phyloP scores from a whole-genome alignment of 1,140 invertebrate genomes.

The Eurosta solidaginis region DNA sequence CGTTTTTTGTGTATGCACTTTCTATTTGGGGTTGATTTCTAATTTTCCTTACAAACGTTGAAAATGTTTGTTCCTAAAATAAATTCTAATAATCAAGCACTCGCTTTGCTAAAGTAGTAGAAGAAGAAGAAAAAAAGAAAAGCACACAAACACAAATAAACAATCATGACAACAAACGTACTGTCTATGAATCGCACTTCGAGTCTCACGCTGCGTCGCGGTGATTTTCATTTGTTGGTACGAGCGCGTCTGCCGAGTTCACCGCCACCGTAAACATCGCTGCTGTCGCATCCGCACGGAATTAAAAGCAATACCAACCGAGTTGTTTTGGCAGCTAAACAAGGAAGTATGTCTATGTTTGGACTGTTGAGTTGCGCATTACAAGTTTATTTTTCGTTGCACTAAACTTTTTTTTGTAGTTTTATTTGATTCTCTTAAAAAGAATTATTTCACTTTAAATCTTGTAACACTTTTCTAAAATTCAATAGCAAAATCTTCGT shows the following conservation, averaged over 20 bases:
- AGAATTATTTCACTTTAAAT: too few relatives aligned
- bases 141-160: not conserved
- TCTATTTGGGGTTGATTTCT: conserved; percentile 16
- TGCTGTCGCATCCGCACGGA: conserved; percentile 9
- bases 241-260: not conserved
- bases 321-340: not conserved
- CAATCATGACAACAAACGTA: too few relatives aligned
- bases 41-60: conserved; percentile 7
- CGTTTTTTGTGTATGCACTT: not conserved
- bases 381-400: not conserved
- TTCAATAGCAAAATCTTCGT: too few relatives aligned
- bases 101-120: not conserved
- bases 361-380: not conserved
- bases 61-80: conserved; percentile 8
- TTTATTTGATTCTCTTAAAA: not conserved
- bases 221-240: not conserved
- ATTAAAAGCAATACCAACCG: conserved; percentile 14
- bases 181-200: too few relatives aligned
- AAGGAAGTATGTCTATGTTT: not conserved
- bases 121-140: not conserved
- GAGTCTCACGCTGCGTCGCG: not conserved
- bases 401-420: not conserved
- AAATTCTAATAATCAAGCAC: not conserved
- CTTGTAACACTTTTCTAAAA: too few relatives aligned
- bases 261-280: not conserved